phyloP scores from a whole-genome alignment of 2,797 vertebrate species.

The Trachops cirrhosus region DNA sequence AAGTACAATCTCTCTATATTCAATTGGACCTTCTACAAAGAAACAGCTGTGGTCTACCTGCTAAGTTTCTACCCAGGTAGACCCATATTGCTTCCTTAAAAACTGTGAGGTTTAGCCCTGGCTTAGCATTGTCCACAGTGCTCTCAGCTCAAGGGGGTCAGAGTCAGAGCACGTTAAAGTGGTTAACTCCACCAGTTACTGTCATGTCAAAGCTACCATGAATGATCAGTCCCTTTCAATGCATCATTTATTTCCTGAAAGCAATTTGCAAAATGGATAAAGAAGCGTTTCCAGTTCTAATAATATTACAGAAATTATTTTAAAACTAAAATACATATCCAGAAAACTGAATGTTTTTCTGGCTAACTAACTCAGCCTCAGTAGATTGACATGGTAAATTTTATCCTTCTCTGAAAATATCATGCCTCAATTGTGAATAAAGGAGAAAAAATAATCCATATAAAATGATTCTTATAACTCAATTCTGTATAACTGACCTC shows the following conservation, averaged over 20 bases:
- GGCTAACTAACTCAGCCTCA: not conserved
- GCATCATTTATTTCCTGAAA: conserved; percentile 72
- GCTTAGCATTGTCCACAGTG: conserved; percentile 70
- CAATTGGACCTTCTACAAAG: conserved; percentile 77
- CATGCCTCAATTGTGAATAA: conserved; percentile 34
- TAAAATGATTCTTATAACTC: not conserved
- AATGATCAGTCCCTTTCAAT: conserved; percentile 56
- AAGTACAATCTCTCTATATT: conserved; percentile 67
- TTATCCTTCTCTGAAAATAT: conserved; percentile 39
- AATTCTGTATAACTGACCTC: not conserved
- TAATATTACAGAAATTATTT: conserved; percentile 59
- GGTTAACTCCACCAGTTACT: conserved; percentile 67
- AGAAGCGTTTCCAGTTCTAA: conserved; percentile 17
- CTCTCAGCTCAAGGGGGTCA: conserved; percentile 72
- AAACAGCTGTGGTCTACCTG: conserved; percentile 79
- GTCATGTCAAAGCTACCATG: conserved; percentile 77
- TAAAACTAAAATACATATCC: conserved; percentile 57
- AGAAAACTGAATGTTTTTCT: conserved; percentile 21
- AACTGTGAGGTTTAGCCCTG: conserved; percentile 75
- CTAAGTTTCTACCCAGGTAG: conserved; percentile 70
- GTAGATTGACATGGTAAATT: not conserved
- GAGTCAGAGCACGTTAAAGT: conserved; percentile 78
- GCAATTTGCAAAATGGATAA: conserved; percentile 69
- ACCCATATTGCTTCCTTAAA: conserved; percentile 80
- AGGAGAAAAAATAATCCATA: not conserved